phyloP scores from a whole-genome alignment of 2,113 vertebrate genomes.

The Platysternon megacephalum region DNA sequence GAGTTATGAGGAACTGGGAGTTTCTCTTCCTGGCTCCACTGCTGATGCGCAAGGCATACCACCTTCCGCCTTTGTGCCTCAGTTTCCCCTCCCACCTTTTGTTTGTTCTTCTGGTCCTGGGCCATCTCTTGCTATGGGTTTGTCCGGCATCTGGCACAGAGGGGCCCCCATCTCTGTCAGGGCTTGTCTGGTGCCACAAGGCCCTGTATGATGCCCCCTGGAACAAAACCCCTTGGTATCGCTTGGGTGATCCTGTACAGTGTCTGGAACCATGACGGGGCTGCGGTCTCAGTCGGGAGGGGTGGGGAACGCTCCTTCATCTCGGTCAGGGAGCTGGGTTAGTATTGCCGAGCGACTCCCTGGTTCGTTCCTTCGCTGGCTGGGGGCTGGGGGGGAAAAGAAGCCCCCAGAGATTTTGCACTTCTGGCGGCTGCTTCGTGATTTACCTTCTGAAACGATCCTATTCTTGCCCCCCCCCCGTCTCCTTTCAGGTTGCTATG shows the following conservation, averaged over 20 bases:
- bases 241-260: background rate
- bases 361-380: background rate
- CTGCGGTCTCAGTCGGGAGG: background rate
- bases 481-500: conserved; percentile 65
- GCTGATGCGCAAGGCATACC: background rate
- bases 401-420: background rate
- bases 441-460: conserved; percentile 58
- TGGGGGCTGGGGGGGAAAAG: too few species aligned
- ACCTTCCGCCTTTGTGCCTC: background rate
- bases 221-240: background rate
- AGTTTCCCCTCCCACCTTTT: background rate
- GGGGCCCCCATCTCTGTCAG: background rate
- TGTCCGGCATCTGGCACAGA: background rate
- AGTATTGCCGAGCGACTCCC: background rate
- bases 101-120: background rate
- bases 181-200: background rate
- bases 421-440: background rate
- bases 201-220: too few species aligned
- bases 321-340: background rate
- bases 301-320: background rate
- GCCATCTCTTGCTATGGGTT: background rate
- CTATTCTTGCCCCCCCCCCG: background rate
- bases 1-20: background rate
- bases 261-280: background rate
- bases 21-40: background rate